Percentiles rank a stretch among this genome's conserved stretches.
phyloP scores from a whole-genome alignment of 2,888 invertebrate genomes.

The Andrena bicolor region DNA sequence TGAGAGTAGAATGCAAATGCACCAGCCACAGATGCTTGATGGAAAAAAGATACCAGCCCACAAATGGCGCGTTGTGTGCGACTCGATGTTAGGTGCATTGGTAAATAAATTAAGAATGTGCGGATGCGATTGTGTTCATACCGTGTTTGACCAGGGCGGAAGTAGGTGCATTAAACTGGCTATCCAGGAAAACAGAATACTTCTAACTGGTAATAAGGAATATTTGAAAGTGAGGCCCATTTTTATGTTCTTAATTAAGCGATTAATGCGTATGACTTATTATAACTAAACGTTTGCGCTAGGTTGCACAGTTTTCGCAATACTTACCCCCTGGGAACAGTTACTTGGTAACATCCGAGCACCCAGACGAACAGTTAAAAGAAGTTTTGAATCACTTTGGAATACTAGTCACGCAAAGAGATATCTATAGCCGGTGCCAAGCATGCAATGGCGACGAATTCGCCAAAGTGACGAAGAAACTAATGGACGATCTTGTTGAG shows the following conservation, averaged over 20 bases:
- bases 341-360: constrained; percentile 87
- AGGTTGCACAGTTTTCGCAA: constrained; percentile 75
- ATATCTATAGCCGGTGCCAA: constrained; percentile 91
- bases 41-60: constrained; percentile 57
- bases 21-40: neutral
- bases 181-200: constrained; percentile 86
- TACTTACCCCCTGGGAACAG: constrained; percentile 87
- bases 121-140: constrained; percentile 87
- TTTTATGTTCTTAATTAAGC: constrained; percentile 7
- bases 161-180: constrained; percentile 86
- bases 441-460: constrained; percentile 86
- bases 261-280: constrained; percentile 1
- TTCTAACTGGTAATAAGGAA: constrained; percentile 86
- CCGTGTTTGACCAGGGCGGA: constrained; percentile 86
- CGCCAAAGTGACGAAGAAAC: constrained; percentile 83
- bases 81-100: constrained; percentile 87
- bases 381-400: constrained; percentile 89
- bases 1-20: neutral
- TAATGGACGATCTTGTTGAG: constrained; percentile 82
- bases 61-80: constrained; percentile 86
- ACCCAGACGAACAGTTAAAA: constrained; percentile 88
- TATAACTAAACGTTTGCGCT: constrained; percentile 2
- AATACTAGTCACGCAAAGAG: constrained; percentile 87
- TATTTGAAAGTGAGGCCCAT: constrained; percentile 83
- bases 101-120: constrained; percentile 88